A percentile compares a stretch with the other conserved stretches of the same genome.
These are phyloP conservation scores for Rhabdophis nuchalis DNA, from an alignment of 2,797 vertebrate species.

Conservation along the genomic window DNA sequence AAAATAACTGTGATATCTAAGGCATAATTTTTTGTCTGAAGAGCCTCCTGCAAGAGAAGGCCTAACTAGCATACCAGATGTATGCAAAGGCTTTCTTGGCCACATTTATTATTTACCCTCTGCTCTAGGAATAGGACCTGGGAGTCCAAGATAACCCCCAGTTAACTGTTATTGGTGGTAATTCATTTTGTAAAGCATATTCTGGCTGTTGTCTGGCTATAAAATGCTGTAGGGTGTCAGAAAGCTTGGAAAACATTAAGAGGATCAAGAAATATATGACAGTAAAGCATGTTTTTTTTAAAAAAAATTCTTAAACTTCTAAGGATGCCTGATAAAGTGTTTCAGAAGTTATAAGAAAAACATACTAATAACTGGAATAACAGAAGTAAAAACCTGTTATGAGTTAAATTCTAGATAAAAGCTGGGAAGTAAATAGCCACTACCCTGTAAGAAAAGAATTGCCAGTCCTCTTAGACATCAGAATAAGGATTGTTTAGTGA, in stretches of 20 bases:
- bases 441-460: slow-evolving; percentile 15
- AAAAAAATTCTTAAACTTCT: slow-evolving; percentile 33
- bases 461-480: background rate
- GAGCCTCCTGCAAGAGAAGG: background rate
- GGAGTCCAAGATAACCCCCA: background rate
- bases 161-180: background rate
- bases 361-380: background rate
- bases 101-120: background rate
- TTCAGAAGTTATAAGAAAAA: slow-evolving; percentile 18
- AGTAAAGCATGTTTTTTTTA: background rate
- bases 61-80: background rate
- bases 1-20: background rate
- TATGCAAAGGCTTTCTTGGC: background rate
- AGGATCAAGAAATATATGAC: background rate
- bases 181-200: background rate
- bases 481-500: background rate
- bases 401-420: slow-evolving; percentile 22
- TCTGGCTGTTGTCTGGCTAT: background rate
- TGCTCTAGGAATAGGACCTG: background rate
- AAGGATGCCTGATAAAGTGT: background rate
- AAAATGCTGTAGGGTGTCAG: background rate
- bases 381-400: slow-evolving; percentile 17
- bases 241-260: slow-evolving; percentile 14
- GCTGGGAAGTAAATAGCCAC: slow-evolving; percentile 12
- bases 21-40: background rate